These are phyloP conservation scores for Plagiodera versicolora DNA, from an alignment of 2,888 invertebrate species.

Conservation along the genomic window DNA sequence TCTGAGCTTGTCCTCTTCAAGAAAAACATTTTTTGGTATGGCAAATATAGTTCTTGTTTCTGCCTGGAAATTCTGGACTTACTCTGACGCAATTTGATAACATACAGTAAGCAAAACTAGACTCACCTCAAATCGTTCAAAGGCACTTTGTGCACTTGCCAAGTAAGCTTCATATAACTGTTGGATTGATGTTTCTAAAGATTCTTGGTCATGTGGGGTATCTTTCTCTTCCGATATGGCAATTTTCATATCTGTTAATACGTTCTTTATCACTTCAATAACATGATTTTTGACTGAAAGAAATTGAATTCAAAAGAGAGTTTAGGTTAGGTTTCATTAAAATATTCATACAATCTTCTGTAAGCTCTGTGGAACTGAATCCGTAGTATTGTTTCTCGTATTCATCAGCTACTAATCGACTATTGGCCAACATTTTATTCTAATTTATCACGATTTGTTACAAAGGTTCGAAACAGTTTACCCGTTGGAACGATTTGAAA, in stretches of 20 bases:
- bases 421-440: slow-evolving; percentile 8
- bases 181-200: slow-evolving; percentile 10
- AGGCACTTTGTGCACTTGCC: slow-evolving; percentile 13
- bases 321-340: not conserved
- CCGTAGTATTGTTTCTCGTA: slow-evolving; percentile 30
- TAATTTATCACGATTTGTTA: not conserved
- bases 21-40: slow-evolving; percentile 26
- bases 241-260: slow-evolving; percentile 19
- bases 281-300: slow-evolving; percentile 20
- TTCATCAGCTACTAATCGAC: slow-evolving; percentile 24
- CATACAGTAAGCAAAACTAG: no score
- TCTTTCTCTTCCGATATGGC: slow-evolving; percentile 9
- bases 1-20: slow-evolving; percentile 24
- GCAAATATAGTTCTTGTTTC: slow-evolving; percentile 25
- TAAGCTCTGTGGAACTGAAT: slow-evolving; percentile 25
- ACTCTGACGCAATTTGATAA: no score
- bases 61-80: no score
- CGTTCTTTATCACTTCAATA: slow-evolving; percentile 14
- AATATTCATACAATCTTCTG: slow-evolving; percentile 18
- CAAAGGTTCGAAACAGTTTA: not conserved
- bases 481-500: no score
- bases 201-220: slow-evolving; percentile 10
- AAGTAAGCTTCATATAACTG: slow-evolving; percentile 20
- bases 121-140: slow-evolving; percentile 24
- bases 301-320: not conserved